phyloP scores from a whole-genome alignment of 92 coral and sea anemone species.

The Porites rus region DNA sequence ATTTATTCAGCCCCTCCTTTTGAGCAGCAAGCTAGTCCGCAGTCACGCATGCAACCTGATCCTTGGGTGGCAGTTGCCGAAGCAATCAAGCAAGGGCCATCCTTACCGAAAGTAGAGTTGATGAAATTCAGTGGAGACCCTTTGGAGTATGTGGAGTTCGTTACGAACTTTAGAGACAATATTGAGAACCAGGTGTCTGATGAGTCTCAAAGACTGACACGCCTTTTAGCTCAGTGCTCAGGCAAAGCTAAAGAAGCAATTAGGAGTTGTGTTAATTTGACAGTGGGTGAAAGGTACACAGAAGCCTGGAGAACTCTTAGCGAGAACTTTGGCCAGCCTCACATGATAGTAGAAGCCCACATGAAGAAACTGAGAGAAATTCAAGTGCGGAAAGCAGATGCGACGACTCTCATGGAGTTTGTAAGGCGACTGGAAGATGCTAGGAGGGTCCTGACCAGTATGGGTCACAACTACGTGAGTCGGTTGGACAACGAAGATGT shows the following conservation, averaged over 20 bases:
- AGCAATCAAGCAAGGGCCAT: slow-evolving; percentile 61
- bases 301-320: slow-evolving; percentile 61
- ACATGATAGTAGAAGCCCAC: slow-evolving; percentile 79
- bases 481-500: slow-evolving; percentile 79
- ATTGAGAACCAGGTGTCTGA: slow-evolving; percentile 69
- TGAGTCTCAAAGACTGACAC: slow-evolving; percentile 76
- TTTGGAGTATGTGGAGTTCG: slow-evolving; percentile 59
- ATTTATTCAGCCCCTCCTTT: neutral
- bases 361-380: slow-evolving; percentile 70
- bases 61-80: slow-evolving; percentile 32
- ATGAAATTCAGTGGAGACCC: slow-evolving; percentile 73
- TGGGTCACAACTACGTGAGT: slow-evolving; percentile 62
- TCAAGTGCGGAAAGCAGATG: slow-evolving; percentile 65
- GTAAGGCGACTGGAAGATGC: slow-evolving; percentile 68
- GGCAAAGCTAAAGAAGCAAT: slow-evolving; percentile 78
- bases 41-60: slow-evolving; percentile 7
- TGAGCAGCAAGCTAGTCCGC: neutral
- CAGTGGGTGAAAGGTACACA: slow-evolving; percentile 57
- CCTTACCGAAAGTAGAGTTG: slow-evolving; percentile 65
- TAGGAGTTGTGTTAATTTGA: slow-evolving; percentile 34
- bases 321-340: slow-evolving; percentile 81
- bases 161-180: slow-evolving; percentile 64
- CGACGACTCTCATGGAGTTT: slow-evolving; percentile 72
- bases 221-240: slow-evolving; percentile 67
- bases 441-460: slow-evolving; percentile 63